These are phyloP conservation scores for Patella pellucida DNA, from an alignment of 2,888 invertebrate genomes.

Conservation along the genomic window DNA sequence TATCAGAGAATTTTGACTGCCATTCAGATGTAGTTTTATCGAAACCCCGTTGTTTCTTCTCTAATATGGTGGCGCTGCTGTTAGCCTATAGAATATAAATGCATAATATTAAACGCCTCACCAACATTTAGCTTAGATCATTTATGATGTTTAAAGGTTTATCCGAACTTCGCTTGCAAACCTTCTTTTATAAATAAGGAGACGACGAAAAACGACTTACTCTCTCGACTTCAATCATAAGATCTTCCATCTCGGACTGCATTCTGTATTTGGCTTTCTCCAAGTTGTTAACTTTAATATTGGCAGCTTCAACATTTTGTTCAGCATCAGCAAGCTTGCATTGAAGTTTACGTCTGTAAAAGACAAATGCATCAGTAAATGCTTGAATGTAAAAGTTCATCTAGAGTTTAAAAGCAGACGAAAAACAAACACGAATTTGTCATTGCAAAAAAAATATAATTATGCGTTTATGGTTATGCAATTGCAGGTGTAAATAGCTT, in stretches of 20 bases:
- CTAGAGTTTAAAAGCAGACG: not conserved
- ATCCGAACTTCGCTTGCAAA: no score
- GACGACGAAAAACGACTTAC: constrained; percentile 76
- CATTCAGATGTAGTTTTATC: constrained; percentile 99
- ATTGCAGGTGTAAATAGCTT: not conserved
- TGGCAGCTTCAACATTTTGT: constrained; percentile 96
- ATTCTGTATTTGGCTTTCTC: constrained; percentile 99
- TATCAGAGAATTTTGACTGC: constrained; percentile 97
- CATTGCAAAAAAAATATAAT: no score
- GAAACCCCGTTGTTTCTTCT: constrained; percentile 99
- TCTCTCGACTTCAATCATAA: constrained; percentile 96
- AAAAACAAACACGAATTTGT: not conserved
- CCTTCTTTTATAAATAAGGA: no score
- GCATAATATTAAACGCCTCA: no score
- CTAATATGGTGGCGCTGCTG: constrained; percentile 82
- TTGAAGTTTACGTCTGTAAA: constrained; percentile 79
- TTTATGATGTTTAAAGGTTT: no score
- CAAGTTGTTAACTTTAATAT: constrained; percentile 95
- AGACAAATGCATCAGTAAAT: not conserved
- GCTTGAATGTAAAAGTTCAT: not conserved
- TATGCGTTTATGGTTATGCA: no score
- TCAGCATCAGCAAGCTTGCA: constrained; percentile 97
- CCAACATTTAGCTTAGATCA: no score
- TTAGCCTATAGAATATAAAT: constrained; percentile 30
- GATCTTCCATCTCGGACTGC: constrained; percentile 96